These are phyloP conservation scores for Tachystola acroxantha DNA, from an alignment of 2,888 invertebrate genomes.

Conservation along the genomic window DNA sequence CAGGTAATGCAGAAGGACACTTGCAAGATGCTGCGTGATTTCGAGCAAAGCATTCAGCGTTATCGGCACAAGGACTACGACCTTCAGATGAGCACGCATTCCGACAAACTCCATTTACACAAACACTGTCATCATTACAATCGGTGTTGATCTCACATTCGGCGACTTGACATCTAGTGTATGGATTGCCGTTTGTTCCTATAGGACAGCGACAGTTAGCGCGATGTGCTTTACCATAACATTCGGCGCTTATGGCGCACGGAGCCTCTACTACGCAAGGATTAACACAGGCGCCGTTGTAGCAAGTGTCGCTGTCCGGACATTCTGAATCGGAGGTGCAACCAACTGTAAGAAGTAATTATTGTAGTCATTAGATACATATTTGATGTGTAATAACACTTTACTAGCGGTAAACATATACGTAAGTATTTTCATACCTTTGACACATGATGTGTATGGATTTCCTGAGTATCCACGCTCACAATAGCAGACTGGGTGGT, in stretches of 20 bases:
- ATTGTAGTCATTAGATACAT: too few relatives aligned
- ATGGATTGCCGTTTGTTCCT: constrained; percentile 89
- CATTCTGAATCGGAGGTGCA: constrained; percentile 92
- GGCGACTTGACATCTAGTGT: constrained; percentile 84
- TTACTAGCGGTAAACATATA: too few relatives aligned
- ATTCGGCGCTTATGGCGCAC: constrained; percentile 91
- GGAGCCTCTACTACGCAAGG: constrained; percentile 89
- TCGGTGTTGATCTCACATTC: constrained; percentile 90
- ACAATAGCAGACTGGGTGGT: constrained; percentile 92
- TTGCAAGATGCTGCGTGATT: constrained; percentile 90
- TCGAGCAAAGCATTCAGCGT: constrained; percentile 88
- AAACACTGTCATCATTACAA: constrained; percentile 86
- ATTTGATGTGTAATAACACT: too few relatives aligned
- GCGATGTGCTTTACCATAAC: constrained; percentile 88
- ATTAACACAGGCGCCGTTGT: constrained; percentile 88
- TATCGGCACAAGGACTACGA: constrained; percentile 87
- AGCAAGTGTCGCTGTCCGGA: constrained; percentile 87
- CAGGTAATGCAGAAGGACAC: constrained; percentile 87
- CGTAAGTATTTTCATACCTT: constrained; percentile 69
- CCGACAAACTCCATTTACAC: constrained; percentile 84
- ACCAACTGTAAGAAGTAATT: constrained; percentile 82
- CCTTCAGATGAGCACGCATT: constrained; percentile 85
- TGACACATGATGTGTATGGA: constrained; percentile 88
- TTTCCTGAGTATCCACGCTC: constrained; percentile 90
- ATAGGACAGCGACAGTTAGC: constrained; percentile 88